Percentiles rank a stretch among this genome's conserved stretches.
Conservation (phyloP, 2,113 vertebrate genomes). For the Thymallus thymallus region DNA sequence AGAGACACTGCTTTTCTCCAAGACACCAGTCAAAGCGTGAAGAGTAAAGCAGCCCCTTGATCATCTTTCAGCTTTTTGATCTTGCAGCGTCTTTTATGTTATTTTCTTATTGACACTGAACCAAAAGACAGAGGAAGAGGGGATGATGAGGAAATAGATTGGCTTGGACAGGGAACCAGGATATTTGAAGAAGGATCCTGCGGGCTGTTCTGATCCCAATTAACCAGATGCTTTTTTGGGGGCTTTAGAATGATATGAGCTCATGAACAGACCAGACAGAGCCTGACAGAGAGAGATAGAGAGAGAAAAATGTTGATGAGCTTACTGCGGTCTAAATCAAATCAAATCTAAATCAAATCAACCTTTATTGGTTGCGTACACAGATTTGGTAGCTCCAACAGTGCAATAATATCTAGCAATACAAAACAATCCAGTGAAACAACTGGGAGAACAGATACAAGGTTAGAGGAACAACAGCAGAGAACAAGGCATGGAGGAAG, state of each 20-base stretch:
- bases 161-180: background rate
- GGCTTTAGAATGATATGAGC: background rate
- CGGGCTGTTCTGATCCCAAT: background rate
- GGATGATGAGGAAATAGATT: background rate
- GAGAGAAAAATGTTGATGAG: background rate
- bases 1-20: background rate
- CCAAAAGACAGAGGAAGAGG: background rate
- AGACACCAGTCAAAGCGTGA: background rate
- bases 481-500: background rate
- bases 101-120: background rate
- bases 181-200: background rate
- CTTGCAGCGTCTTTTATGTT: background rate
- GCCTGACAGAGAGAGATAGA: background rate
- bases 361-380: no score
- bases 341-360: background rate
- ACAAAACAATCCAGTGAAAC: background rate
- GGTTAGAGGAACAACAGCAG: background rate
- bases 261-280: background rate
- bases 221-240: background rate
- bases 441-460: background rate
- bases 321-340: no score
- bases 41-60: background rate
- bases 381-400: no score
- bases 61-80: constrained; percentile 1
- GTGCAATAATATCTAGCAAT: no score